These are phyloP conservation scores for Geophilus truncorum DNA, from an alignment of 2,888 invertebrate species.

Conservation along the genomic window DNA sequence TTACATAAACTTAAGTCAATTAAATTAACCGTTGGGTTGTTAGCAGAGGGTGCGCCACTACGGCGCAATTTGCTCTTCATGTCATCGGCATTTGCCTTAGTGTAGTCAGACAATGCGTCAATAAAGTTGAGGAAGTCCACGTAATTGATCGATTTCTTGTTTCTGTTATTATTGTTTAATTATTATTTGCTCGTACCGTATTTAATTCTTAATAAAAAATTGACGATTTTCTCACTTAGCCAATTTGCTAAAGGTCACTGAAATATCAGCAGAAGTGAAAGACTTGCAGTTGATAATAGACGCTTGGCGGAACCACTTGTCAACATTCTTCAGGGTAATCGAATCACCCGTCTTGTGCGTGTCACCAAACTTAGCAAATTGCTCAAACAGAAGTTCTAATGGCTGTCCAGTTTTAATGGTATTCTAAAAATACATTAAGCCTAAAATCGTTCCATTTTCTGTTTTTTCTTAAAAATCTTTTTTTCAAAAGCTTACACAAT, in stretches of 20 bases:
- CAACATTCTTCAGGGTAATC: constrained; percentile 33
- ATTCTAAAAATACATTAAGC: neutral
- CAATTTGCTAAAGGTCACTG: constrained; percentile 32
- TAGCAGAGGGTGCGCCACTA: neutral
- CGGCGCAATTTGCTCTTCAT: constrained; percentile 25
- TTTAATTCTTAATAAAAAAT: too few relatives aligned
- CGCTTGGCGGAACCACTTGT: constrained; percentile 34
- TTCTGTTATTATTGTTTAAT: neutral
- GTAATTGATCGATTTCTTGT: constrained; percentile 32
- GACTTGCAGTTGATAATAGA: constrained; percentile 22
- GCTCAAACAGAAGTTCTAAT: constrained; percentile 35
- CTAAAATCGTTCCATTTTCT: too few relatives aligned
- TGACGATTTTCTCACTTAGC: constrained; percentile 30
- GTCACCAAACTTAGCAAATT: constrained; percentile 35
- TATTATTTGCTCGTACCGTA: neutral
- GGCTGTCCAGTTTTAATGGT: constrained; percentile 17
- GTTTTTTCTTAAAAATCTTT: neutral
- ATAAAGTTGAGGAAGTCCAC: constrained; percentile 32
- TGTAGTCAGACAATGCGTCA: neutral
- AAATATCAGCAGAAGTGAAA: constrained; percentile 33
- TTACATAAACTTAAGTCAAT: too few relatives aligned
- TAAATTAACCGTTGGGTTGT: constrained; percentile 31
- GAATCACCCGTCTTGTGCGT: constrained; percentile 13
- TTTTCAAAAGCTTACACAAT: neutral
- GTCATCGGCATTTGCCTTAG: constrained; percentile 18